Percentiles rank a stretch among this genome's conserved stretches.
phyloP scores from a whole-genome alignment of 2,888 invertebrate genomes.

The Sceliomorpha sp. region DNA sequence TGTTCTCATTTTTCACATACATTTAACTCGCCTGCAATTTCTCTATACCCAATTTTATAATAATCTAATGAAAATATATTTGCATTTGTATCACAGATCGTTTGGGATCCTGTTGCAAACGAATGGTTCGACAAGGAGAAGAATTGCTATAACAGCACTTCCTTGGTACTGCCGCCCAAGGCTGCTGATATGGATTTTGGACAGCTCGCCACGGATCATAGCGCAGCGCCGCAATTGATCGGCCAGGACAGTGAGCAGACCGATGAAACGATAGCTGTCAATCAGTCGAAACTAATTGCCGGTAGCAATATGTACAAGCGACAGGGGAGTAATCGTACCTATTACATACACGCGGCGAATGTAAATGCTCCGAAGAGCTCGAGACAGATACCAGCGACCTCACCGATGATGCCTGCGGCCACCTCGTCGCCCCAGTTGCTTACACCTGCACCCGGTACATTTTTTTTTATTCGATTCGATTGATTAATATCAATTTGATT shows the following conservation, averaged over 20 bases:
- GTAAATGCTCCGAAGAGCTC: slow-evolving; percentile 83
- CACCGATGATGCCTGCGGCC: slow-evolving; percentile 78
- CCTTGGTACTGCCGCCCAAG: slow-evolving; percentile 86
- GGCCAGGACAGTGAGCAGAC: slow-evolving; percentile 13
- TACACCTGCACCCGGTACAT: slow-evolving; percentile 82
- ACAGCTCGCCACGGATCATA: slow-evolving; percentile 5
- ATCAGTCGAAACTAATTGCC: slow-evolving; percentile 66
- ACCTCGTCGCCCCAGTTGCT: slow-evolving; percentile 82
- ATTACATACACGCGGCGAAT: slow-evolving; percentile 94
- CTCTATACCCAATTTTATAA: too few species aligned
- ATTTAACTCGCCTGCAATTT: too few species aligned
- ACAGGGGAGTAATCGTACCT: slow-evolving; percentile 86
- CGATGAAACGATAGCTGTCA: slow-evolving; percentile 55
- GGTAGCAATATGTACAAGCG: slow-evolving; percentile 89
- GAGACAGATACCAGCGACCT: slow-evolving; percentile 76
- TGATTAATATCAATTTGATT: too few species aligned
- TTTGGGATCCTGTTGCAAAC: slow-evolving; percentile 94
- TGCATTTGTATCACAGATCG: slow-evolving; percentile 84
- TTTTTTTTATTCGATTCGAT: slow-evolving; percentile 16
- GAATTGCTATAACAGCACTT: slow-evolving; percentile 83
- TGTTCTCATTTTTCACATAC: too few species aligned
- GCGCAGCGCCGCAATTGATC: slow-evolving; percentile 10
- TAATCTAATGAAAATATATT: too few species aligned
- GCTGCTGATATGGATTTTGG: slow-evolving; percentile 82
- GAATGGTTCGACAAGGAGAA: slow-evolving; percentile 93